phyloP scores from a whole-genome alignment of 2,113 vertebrate genomes.

The Diadophis punctatus region DNA sequence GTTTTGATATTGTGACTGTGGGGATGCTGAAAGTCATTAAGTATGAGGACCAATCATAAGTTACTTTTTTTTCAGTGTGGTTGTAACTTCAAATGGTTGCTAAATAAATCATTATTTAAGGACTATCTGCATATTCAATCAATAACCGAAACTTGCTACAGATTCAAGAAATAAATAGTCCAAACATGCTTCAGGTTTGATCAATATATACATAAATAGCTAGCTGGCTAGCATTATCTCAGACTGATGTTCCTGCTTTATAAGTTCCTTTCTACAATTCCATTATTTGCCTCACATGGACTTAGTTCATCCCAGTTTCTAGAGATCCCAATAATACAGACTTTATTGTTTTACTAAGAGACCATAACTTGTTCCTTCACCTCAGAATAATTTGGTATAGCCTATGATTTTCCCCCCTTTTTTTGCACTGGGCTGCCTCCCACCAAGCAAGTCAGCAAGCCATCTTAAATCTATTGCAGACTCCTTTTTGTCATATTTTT shows the following conservation, averaged over 20 bases:
- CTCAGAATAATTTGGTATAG: not conserved
- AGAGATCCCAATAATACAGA: not conserved
- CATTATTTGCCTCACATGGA: not conserved
- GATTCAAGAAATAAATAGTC: not conserved
- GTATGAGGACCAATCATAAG: too few relatives aligned
- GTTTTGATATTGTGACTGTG: too few relatives aligned
- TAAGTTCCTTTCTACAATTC: not conserved
- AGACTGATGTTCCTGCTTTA: not conserved
- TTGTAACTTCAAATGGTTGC: not conserved
- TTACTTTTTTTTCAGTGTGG: not conserved
- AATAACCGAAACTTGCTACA: not conserved
- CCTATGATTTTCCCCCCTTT: not conserved
- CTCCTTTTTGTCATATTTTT: not conserved
- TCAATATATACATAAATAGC: not conserved
- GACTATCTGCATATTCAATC: not conserved
- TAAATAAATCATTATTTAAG: not conserved
- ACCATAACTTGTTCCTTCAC: not conserved
- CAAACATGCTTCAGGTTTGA: too few relatives aligned
- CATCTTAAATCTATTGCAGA: not conserved
- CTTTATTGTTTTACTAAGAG: not conserved
- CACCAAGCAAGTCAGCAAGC: not conserved
- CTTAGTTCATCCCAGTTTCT: too few relatives aligned
- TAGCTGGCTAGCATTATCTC: not conserved
- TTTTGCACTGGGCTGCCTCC: not conserved
- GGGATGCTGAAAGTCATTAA: too few relatives aligned